Evolutionary conservation across 2,797 vertebrate species (phyloP).

Genomic region (Trachops cirrhosus): DNA sequence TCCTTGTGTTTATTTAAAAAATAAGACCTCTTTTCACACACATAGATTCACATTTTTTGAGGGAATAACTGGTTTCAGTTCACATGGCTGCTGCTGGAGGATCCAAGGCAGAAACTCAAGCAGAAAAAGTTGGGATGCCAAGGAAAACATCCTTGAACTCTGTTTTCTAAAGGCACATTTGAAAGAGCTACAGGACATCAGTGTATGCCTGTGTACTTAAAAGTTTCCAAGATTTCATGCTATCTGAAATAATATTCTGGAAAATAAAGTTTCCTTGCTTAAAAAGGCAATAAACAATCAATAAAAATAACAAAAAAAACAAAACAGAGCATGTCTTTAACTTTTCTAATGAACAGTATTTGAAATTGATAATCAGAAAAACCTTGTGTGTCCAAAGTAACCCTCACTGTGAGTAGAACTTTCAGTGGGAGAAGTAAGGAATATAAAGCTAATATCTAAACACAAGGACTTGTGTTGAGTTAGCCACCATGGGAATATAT

Average conservation of each 20-base stretch:
- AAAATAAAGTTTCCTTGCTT: not conserved
- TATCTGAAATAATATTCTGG: not conserved
- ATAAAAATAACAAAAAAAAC: not conserved
- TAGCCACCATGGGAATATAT: fast-evolving
- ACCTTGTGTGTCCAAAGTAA: no score
- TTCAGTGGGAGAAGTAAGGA: not conserved
- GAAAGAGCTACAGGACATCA: not conserved
- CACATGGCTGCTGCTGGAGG: fast-evolving
- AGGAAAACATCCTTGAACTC: not conserved
- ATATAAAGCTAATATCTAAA: fast-evolving
- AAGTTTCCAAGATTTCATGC: not conserved
- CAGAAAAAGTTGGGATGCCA: fast-evolving
- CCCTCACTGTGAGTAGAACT: fast-evolving
- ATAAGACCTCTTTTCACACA: not conserved
- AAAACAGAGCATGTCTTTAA: not conserved
- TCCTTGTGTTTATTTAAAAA: not conserved
- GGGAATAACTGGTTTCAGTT: not conserved
- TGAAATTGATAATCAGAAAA: not conserved
- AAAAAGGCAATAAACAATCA: not conserved
- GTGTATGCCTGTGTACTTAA: fast-evolving
- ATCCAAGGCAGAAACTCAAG: fast-evolving
- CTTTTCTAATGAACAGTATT: fast-evolving
- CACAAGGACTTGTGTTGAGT: fast-evolving
- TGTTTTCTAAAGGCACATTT: not conserved
- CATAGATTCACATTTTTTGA: not conserved